Evolutionary conservation across 2,113 vertebrate genomes (phyloP).

Genomic region (Regulus satrapa): DNA sequence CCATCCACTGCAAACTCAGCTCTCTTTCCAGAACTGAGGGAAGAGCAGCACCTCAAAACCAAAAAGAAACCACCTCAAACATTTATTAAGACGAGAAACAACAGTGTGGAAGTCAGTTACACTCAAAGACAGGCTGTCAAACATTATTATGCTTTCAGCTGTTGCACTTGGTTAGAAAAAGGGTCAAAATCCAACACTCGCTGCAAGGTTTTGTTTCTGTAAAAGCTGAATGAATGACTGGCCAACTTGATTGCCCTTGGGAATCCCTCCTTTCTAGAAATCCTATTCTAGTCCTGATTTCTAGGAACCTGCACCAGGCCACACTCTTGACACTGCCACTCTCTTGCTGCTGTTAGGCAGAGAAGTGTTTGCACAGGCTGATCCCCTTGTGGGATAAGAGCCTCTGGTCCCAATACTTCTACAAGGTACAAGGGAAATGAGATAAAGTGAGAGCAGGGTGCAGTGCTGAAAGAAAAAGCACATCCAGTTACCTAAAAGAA

Average conservation of each 20-base stretch:
- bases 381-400: accelerated
- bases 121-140: not conserved
- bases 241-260: not conserved
- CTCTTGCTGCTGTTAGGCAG: not conserved
- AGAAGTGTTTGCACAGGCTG: not conserved
- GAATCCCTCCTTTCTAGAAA: not conserved
- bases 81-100: not conserved
- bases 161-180: not conserved
- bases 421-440: not conserved
- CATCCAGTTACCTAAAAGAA: not conserved
- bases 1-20: not conserved
- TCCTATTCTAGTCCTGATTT: not conserved
- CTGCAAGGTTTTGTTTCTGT: not conserved
- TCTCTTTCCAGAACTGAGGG: not conserved
- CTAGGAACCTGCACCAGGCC: not conserved
- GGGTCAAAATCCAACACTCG: not conserved
- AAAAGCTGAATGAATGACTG: not conserved
- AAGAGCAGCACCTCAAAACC: not conserved
- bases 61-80: not conserved
- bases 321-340: not conserved
- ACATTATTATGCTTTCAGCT: not conserved
- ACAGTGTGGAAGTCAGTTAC: not conserved
- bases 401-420: not conserved
- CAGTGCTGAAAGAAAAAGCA: not conserved
- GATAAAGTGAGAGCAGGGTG: not conserved